phyloP scores from a whole-genome alignment of 2,888 invertebrate genomes.

The Polyommatus iphigenia region DNA sequence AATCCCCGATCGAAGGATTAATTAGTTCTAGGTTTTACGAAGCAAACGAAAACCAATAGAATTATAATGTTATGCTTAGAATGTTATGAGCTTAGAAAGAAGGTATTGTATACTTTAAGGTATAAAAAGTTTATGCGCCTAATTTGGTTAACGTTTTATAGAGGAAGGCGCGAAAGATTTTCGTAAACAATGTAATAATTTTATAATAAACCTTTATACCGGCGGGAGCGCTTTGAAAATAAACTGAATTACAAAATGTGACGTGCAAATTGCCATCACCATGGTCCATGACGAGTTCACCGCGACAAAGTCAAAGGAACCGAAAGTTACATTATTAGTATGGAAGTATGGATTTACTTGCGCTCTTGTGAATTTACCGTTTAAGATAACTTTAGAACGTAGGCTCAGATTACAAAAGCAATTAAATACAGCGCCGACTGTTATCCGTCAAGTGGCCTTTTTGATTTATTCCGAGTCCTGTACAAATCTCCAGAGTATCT shows the following conservation, averaged over 20 bases:
- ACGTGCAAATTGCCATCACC: conserved; percentile 18
- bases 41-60: too few relatives aligned
- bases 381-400: background rate
- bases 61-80: too few relatives aligned
- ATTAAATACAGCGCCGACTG: conserved; percentile 20
- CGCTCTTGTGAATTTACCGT: too few relatives aligned
- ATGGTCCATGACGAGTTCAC: conserved; percentile 20
- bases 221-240: background rate
- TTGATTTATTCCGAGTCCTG: conserved; percentile 26
- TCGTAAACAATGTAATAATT: conserved; percentile 4
- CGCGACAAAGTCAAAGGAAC: background rate
- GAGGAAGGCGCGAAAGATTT: background rate
- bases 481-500: conserved; percentile 1
- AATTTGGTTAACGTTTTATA: background rate
- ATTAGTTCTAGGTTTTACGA: too few relatives aligned
- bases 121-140: background rate
- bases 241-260: background rate
- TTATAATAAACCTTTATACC: background rate
- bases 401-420: conserved; percentile 18
- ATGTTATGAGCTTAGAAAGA: background rate
- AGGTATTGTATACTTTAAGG: background rate
- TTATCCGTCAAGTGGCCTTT: conserved; percentile 18
- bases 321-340: background rate
- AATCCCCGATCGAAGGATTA: too few relatives aligned
- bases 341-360: too few relatives aligned